Evolutionary conservation across 1,140 invertebrate species (phyloP).

Genomic region (Leptonema lineaticorne): DNA sequence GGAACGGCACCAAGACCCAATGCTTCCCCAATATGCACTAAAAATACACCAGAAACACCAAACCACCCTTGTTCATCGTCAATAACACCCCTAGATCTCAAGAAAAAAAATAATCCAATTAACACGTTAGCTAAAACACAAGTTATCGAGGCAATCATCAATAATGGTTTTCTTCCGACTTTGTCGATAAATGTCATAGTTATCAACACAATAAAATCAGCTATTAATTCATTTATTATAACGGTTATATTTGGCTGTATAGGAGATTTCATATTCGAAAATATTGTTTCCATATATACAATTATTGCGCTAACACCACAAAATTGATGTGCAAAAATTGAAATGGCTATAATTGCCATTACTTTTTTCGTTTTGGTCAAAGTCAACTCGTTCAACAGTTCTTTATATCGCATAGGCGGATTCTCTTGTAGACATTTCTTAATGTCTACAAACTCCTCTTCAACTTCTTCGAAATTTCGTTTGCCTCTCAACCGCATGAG

Average conservation of each 20-base stretch:
- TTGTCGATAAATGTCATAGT: slow-evolving; percentile 34
- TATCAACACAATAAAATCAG: slow-evolving; percentile 32
- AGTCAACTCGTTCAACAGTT: slow-evolving; percentile 34
- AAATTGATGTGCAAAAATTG: slow-evolving; percentile 38
- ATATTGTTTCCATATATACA: slow-evolving; percentile 39
- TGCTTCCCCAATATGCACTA: slow-evolving; percentile 37
- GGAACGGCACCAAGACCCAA: slow-evolving; percentile 35
- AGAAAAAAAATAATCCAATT: slow-evolving; percentile 35
- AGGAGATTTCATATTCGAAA: slow-evolving; percentile 32
- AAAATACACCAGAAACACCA: slow-evolving; percentile 32
- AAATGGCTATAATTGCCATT: slow-evolving; percentile 33
- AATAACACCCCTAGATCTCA: slow-evolving; percentile 16
- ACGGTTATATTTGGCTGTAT: slow-evolving; percentile 33
- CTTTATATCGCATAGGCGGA: slow-evolving; percentile 28
- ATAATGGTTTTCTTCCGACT: slow-evolving; percentile 36
- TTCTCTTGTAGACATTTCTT: slow-evolving; percentile 37
- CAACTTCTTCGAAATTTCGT: slow-evolving; percentile 6
- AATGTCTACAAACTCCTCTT: slow-evolving; percentile 34
- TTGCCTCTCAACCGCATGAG: slow-evolving; percentile 35
- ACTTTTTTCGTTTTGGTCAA: slow-evolving; percentile 34
- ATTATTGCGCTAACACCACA: slow-evolving; percentile 36
- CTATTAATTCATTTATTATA: slow-evolving; percentile 33
- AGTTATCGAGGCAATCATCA: slow-evolving; percentile 23
- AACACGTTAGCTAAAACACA: slow-evolving; percentile 32
- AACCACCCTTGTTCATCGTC: slow-evolving; percentile 30